Evolutionary conservation across 2,113 vertebrate genomes (phyloP).

Genomic region (Jacana jacana): DNA sequence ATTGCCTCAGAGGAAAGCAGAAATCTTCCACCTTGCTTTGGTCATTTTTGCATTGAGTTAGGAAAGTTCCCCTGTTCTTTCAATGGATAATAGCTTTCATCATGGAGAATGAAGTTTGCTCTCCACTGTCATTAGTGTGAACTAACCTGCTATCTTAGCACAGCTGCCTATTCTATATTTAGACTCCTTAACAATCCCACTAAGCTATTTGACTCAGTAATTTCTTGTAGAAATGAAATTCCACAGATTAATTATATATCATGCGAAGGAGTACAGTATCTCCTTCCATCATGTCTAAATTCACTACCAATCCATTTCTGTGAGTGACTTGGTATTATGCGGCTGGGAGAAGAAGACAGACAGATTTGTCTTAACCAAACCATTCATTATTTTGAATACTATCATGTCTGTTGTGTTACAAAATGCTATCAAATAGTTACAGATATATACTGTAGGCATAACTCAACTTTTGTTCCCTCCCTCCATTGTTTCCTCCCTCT

Average conservation of each 20-base stretch:
- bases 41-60: not conserved
- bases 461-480: not conserved
- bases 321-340: not conserved
- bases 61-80: not conserved
- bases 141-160: conserved; percentile 4
- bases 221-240: conserved; percentile 28
- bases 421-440: not conserved
- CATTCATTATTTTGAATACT: conserved; percentile 27
- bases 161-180: not conserved
- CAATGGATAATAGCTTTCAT: not conserved
- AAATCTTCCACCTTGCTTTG: not conserved
- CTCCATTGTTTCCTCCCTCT: not conserved
- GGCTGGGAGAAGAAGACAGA: not conserved
- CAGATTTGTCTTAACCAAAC: conserved; percentile 15
- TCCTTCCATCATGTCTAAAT: conserved; percentile 1
- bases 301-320: not conserved
- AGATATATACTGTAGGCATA: not conserved
- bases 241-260: not conserved
- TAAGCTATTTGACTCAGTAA: not conserved
- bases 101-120: not conserved
- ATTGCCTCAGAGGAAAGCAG: not conserved
- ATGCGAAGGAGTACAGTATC: not conserved
- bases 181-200: conserved; percentile 18
- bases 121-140: not conserved
- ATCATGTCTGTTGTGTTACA: not conserved